Percentiles rank a stretch among this genome's conserved stretches.
These are phyloP conservation scores for Pomatorhinus ruficollis DNA, from an alignment of 2,113 vertebrate species.

Conservation along the genomic window DNA sequence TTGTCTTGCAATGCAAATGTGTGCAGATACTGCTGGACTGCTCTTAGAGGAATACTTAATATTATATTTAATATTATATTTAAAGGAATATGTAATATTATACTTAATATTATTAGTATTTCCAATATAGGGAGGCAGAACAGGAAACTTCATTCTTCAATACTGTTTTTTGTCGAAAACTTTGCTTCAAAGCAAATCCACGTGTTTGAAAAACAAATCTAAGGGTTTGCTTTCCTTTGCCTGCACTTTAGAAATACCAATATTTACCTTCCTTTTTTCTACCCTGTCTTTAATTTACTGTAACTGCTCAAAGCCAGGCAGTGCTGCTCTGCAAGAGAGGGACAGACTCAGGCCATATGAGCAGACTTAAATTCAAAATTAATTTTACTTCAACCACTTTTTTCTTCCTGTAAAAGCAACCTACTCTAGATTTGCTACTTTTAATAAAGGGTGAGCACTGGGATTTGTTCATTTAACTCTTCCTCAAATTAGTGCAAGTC, in stretches of 20 bases:
- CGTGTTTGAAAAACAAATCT: background rate
- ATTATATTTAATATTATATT: too few species aligned
- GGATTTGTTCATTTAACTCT: background rate
- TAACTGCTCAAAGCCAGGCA: background rate
- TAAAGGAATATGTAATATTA: background rate
- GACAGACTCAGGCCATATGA: rapidly evolving
- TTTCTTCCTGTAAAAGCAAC: background rate
- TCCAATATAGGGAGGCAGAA: rapidly evolving
- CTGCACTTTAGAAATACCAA: constrained; percentile 19
- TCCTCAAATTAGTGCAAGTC: background rate
- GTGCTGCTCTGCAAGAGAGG: background rate
- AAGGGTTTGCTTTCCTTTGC: background rate
- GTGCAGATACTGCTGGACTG: background rate
- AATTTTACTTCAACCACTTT: background rate
- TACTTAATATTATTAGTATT: background rate
- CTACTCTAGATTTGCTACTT: background rate
- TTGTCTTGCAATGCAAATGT: background rate
- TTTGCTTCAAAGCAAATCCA: background rate
- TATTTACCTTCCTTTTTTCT: constrained; percentile 11
- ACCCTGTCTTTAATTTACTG: background rate
- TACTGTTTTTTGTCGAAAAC: background rate
- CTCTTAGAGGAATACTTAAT: background rate
- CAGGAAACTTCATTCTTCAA: background rate
- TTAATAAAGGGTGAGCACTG: background rate
- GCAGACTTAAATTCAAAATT: background rate